These are phyloP conservation scores for Phengaris arion DNA, from an alignment of 2,888 invertebrate species.

Conservation along the genomic window DNA sequence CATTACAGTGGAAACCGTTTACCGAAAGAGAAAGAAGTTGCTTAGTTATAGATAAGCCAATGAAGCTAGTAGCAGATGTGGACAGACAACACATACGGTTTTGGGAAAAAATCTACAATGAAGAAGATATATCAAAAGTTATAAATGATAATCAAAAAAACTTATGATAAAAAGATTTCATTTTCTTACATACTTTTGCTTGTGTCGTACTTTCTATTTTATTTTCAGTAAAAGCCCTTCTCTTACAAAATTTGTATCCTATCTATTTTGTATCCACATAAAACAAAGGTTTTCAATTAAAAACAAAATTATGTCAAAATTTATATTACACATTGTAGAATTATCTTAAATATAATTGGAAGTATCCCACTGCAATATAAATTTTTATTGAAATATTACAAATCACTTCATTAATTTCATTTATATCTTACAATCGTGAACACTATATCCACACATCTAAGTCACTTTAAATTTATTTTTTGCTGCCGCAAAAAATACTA, in stretches of 20 bases:
- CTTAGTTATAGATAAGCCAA: constrained; percentile 55
- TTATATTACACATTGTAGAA: constrained; percentile 29
- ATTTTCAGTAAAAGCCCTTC: no score
- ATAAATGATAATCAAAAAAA: constrained; percentile 11
- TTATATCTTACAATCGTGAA: background rate
- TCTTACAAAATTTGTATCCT: no score
- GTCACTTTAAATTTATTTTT: background rate
- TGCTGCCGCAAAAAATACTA: no score
- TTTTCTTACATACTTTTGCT: no score
- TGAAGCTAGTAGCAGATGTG: constrained; percentile 50
- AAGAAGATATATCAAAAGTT: constrained; percentile 38
- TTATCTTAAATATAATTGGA: constrained; percentile 31
- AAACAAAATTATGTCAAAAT: constrained; percentile 20
- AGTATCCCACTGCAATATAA: constrained; percentile 16
- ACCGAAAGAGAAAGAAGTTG: constrained; percentile 53
- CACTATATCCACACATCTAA: background rate
- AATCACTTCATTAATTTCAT: background rate
- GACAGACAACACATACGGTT: constrained; percentile 54
- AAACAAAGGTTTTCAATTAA: constrained; percentile 15
- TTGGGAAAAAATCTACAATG: constrained; percentile 65
- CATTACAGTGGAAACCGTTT: constrained; percentile 59
- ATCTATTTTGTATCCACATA: background rate
- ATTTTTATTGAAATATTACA: background rate
- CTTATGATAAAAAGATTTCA: no score
- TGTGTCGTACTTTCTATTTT: no score